Percentiles rank a stretch among this genome's conserved stretches.
phyloP scores from a whole-genome alignment of 2,113 vertebrate species.

The Trichomycterus rosablanca region DNA sequence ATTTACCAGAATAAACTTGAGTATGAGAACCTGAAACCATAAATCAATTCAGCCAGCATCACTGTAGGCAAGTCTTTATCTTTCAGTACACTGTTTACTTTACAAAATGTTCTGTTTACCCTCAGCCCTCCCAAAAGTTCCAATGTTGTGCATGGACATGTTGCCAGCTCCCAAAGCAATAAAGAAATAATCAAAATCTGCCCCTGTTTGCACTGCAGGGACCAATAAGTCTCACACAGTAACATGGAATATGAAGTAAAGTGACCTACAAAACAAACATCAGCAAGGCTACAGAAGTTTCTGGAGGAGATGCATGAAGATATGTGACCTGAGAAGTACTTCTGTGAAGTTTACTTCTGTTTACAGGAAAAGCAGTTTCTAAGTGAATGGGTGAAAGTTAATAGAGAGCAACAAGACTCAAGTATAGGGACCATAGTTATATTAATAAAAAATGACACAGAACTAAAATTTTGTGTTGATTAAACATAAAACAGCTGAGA shows the following conservation, averaged over 20 bases:
- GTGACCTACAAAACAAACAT: slow-evolving; percentile 9
- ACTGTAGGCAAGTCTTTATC: not conserved
- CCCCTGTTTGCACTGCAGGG: slow-evolving; percentile 20
- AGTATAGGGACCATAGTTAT: no score
- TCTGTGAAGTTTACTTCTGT: slow-evolving; percentile 20
- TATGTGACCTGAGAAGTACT: slow-evolving; percentile 29
- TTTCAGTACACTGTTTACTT: slow-evolving; percentile 14
- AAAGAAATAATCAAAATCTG: slow-evolving; percentile 20
- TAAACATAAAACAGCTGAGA: no score
- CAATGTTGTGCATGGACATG: slow-evolving; percentile 12
- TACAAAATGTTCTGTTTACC: slow-evolving; percentile 9
- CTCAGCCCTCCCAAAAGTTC: slow-evolving; percentile 20
- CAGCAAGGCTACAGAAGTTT: slow-evolving; percentile 37
- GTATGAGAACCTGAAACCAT: no score
- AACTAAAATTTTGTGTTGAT: no score
- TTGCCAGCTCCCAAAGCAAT: slow-evolving; percentile 20
- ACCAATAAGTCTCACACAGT: not conserved
- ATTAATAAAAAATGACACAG: no score
- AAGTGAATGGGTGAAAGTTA: slow-evolving; percentile 13
- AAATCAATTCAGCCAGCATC: not conserved
- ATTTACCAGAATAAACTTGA: no score
- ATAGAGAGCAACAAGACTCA: slow-evolving; percentile 7
- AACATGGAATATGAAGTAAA: not conserved
- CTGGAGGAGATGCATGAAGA: slow-evolving; percentile 32
- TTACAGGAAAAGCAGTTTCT: not conserved